Evolutionary conservation across 2,113 vertebrate genomes (phyloP), one percentile per base, ranked within the genome.

Genomic region (Mustela lutreola): DNA sequence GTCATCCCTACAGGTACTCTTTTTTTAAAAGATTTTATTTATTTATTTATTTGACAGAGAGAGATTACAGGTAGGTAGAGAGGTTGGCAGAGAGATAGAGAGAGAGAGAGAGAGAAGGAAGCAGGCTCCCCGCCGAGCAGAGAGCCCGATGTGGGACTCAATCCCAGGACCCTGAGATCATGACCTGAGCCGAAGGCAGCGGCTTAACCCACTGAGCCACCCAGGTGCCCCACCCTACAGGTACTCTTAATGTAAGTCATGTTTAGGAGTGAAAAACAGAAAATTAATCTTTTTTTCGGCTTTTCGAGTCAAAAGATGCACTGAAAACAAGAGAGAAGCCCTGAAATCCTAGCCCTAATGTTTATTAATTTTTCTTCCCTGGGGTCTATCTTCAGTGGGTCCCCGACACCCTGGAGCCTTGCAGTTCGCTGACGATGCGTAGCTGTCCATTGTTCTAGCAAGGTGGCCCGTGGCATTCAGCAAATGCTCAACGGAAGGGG

Each of bases 341-440:
- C 2, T 5, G 60, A 21, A 31, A 5, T 7, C 26, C 83, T 1
- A 14, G 22, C 19, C 45, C 62, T 84, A 33, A 78, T 16, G 24
- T 22, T 16, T 50, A 9, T 24, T 22, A 39, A 7, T 9, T 65
- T 56, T 56, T 65, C 75, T 71, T 42, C 14, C 62, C 28, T 4
- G 14, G 63, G 9, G 36, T 15, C 58, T 14, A 11, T 15, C 21
- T 84, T 70, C 19, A 7, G 84, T 14, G n/a, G 36, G 15, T 31
- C 36, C 11, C 21, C 19, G 62, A 4, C 6, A 12, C 70, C 18
- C 45, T 48, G 36, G 22, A 42, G 12, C 9, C 1, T 60, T 11
- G 9, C 14, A 15, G 11, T n/a, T 76, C 63, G 26, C 10, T 24
- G 8, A 21, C 0, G 10, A 22, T 14, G 18, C 0, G 0, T 8